A percentile compares a stretch with the other conserved stretches of the same genome.
These are phyloP conservation scores for Caradrina clavipalpis DNA, from an alignment of 2,888 invertebrate species.

Conservation along the genomic window DNA sequence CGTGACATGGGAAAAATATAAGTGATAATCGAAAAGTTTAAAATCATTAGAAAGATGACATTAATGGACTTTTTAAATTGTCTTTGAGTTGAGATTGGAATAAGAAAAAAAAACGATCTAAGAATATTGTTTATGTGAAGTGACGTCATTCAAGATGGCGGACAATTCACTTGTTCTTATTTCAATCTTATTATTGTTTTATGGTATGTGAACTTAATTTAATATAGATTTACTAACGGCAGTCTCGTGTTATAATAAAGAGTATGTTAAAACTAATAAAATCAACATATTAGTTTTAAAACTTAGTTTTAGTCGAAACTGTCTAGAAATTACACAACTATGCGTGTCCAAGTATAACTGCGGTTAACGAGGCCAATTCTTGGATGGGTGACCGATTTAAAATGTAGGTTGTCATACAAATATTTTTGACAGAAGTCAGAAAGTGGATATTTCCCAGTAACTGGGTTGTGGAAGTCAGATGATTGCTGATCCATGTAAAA, in stretches of 20 bases:
- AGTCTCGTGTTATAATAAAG: slow-evolving; percentile 1
- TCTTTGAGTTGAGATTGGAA: too few relatives aligned
- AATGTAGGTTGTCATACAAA: too few relatives aligned
- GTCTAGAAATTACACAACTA: slow-evolving; percentile 9
- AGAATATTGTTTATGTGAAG: too few relatives aligned
- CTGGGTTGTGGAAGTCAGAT: too few relatives aligned
- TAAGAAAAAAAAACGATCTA: too few relatives aligned
- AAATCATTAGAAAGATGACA: not conserved
- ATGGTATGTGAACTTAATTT: slow-evolving; percentile 1
- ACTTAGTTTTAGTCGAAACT: slow-evolving; percentile 6
- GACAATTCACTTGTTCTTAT: not conserved
- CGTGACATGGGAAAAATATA: not conserved
- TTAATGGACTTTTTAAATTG: too few relatives aligned
- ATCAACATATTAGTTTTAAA: not conserved
- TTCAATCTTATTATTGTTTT: slow-evolving; percentile 3
- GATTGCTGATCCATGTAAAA: too few relatives aligned
- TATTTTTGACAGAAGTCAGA: too few relatives aligned
- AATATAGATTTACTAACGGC: not conserved
- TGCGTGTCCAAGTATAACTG: not conserved
- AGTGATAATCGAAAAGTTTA: not conserved
- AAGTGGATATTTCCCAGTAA: too few relatives aligned
- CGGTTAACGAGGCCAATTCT: not conserved
- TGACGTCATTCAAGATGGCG: not conserved
- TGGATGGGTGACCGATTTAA: not conserved
- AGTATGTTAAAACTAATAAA: not conserved